These are phyloP conservation scores for Nothoprocta pentlandii DNA, from an alignment of 2,113 vertebrate genomes.

Conservation along the genomic window DNA sequence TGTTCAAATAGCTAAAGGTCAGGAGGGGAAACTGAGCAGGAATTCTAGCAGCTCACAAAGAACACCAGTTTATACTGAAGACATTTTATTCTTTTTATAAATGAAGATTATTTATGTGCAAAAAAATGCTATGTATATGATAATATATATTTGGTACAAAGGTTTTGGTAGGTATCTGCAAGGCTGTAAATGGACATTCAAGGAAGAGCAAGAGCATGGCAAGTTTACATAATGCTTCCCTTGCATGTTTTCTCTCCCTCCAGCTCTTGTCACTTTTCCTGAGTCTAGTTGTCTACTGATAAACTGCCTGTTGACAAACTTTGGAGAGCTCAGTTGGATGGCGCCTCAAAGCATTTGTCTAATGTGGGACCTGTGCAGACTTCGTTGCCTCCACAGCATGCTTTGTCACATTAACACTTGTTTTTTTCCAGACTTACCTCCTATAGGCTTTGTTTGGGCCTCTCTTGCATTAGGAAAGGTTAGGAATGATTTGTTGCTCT, in stretches of 20 bases:
- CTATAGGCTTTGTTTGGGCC: not conserved
- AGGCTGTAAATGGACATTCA: not conserved
- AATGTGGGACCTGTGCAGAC: not conserved
- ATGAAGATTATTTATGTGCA: not conserved
- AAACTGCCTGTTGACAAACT: not conserved
- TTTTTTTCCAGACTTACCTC: not conserved
- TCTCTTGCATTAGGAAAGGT: not conserved
- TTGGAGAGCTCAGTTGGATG: not conserved
- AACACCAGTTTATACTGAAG: not conserved
- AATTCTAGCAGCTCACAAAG: not conserved
- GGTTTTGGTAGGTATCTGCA: not conserved
- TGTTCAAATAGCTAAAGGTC: not conserved
- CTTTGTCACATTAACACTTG: not conserved
- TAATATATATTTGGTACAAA: not conserved
- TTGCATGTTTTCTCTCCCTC: not conserved
- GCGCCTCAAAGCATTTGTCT: not conserved
- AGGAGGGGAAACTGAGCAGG: not conserved
- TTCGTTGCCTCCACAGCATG: not conserved
- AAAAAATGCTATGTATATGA: not conserved
- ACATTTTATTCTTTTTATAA: not conserved
- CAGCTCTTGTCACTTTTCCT: not conserved
- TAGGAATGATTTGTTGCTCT: not conserved
- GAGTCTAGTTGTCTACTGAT: not conserved
- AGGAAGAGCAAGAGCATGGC: not conserved
- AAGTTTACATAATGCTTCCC: not conserved